Base-by-base conservation (phyloP, 1,140 invertebrate species). In the Heliconius hermathena region DNA sequence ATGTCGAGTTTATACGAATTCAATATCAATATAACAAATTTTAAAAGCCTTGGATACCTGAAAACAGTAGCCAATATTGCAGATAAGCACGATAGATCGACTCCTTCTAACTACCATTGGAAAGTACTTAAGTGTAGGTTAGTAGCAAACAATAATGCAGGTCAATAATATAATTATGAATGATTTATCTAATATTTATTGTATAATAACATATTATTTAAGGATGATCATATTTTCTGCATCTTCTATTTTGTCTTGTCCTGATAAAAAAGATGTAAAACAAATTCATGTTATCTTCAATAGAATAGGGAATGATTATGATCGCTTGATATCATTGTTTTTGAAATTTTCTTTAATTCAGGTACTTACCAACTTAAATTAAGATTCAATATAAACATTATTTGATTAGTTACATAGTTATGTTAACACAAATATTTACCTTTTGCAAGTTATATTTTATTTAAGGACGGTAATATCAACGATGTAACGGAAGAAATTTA, bases 51-150 rank as follows among this genome's bases (percentile, higher is more conserved):
- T 20, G 90, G 93, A 2, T 92, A 94, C 74, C 77, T 94, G 52
- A 77, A 83, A 72, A 90, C 87, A 71, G 85, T 82, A 26, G 93
- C 93, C 46, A 90, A 92, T 87, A 74, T 91, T 71, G 81, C 86
- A 13, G 91, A 94, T 74, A 93, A 94, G 79, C 93, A 91, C 77
- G 93, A 94, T 80, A 88, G 87, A 79, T 94, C 91, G 71, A 84
- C 92, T 4, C 91, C 92, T 11, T 92, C 93, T 18, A 82, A 92
- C 83, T 94, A 89, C 81, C 94, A 95, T 78, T 94, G 92, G 91
- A 94, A 94, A 91, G 92, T 95, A 80, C 86, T 95, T 46, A 95
- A 95, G 84, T 95, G 93, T 89, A 93, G 94, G 94, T 94, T 83
- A 46, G 76, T 76, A 73, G 26, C 22, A 66, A 66, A 52, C 5